Conservation (phyloP, 2,888 invertebrate species). For the Eudemis profundana region DNA sequence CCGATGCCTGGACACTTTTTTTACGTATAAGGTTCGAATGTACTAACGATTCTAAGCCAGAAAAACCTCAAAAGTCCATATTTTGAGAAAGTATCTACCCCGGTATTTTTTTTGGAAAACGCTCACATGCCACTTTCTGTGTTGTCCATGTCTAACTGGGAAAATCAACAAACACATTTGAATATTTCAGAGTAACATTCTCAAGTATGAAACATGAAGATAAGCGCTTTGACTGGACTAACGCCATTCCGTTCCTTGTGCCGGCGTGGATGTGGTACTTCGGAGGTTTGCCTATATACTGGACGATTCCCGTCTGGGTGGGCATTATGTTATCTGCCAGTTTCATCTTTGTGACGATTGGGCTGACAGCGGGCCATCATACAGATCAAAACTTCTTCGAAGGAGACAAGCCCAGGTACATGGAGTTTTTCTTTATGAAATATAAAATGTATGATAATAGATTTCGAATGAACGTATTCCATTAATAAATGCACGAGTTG, state of each 20-base stretch:
- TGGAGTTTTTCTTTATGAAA: too few species aligned
- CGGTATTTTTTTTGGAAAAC: too few species aligned
- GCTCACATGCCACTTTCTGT: too few species aligned
- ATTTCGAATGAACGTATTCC: too few species aligned
- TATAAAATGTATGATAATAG: background rate
- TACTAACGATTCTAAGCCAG: too few species aligned
- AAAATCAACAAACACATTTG: too few species aligned
- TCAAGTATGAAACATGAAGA: constrained; percentile 58
- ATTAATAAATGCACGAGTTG: too few species aligned
- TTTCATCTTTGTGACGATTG: constrained; percentile 87
- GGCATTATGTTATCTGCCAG: constrained; percentile 81
- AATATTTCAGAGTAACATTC: constrained; percentile 57
- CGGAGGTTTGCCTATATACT: constrained; percentile 64
- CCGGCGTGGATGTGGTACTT: constrained; percentile 75
- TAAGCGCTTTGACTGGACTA: constrained; percentile 61
- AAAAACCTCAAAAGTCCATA: too few species aligned
- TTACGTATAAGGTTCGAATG: too few species aligned
- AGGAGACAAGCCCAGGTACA: constrained; percentile 90
- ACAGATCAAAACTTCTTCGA: constrained; percentile 93
- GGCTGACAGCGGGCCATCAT: constrained; percentile 92
- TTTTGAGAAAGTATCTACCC: too few species aligned
- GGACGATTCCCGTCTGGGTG: constrained; percentile 84
- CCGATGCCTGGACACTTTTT: too few species aligned
- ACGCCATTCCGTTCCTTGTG: constrained; percentile 64
- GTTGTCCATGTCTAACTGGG: too few species aligned